These are phyloP conservation scores for Lypha dubia DNA, from an alignment of 2,888 invertebrate species.

Conservation along the genomic window DNA sequence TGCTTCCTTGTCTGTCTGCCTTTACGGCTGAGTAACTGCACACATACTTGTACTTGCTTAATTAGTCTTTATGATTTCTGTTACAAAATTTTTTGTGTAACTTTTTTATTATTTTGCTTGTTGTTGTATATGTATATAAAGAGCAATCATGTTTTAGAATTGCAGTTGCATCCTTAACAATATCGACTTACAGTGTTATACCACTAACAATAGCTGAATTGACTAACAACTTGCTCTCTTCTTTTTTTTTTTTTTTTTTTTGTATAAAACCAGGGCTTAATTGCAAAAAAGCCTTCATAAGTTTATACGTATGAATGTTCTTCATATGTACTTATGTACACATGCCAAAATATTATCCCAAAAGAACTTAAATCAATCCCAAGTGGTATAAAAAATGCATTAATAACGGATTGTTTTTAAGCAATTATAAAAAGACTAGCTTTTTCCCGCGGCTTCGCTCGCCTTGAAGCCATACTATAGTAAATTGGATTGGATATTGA, in stretches of 20 bases:
- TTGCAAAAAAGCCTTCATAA: neutral
- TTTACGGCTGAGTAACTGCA: constrained; percentile 14
- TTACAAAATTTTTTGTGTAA: constrained; percentile 26
- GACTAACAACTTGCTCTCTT: too few species aligned
- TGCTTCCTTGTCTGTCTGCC: constrained; percentile 5
- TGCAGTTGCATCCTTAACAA: constrained; percentile 34
- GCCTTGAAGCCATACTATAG: too few species aligned
- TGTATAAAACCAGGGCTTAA: neutral
- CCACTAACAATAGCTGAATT: constrained; percentile 2
- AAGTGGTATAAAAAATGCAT: too few species aligned
- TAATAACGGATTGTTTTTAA: too few species aligned
- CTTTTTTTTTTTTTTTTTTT: neutral
- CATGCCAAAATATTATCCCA: too few species aligned
- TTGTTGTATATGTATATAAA: neutral
- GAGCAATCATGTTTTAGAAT: constrained; percentile 7
- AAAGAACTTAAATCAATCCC: too few species aligned
- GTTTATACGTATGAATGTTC: too few species aligned
- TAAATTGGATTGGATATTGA: too few species aligned
- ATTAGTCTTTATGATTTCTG: constrained; percentile 63
- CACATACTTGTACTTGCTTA: constrained; percentile 58
- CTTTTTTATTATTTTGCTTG: neutral
- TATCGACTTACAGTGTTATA: neutral
- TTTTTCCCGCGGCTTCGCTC: too few species aligned
- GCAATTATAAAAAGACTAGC: too few species aligned
- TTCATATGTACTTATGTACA: too few species aligned